Evolutionary conservation across 2,113 vertebrate species (phyloP).

Genomic region (Gnathonemus echidnorhynchus): DNA sequence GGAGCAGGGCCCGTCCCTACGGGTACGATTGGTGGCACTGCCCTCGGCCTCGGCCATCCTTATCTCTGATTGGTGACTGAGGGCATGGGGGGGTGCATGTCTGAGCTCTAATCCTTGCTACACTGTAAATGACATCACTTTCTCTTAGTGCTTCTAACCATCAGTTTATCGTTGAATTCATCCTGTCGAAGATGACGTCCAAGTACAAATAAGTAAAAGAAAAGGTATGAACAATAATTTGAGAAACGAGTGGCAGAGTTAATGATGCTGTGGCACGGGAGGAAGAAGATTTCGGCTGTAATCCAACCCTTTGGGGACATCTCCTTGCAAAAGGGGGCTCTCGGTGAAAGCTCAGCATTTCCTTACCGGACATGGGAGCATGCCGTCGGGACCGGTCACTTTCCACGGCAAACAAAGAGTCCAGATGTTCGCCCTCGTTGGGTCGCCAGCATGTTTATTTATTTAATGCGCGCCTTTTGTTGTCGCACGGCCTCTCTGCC

Average conservation of each 20-base stretch:
- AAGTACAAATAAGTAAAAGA: not conserved
- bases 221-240: not conserved
- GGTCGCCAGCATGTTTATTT: not conserved
- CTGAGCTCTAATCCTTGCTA: slow-evolving; percentile 74
- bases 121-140: slow-evolving; percentile 11
- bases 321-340: not conserved
- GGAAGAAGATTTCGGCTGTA: not conserved
- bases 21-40: slow-evolving; percentile 66
- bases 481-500: not conserved
- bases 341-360: not conserved
- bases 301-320: not conserved
- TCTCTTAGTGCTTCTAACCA: not conserved
- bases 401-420: not conserved
- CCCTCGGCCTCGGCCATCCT: slow-evolving; percentile 20
- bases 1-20: slow-evolving; percentile 68
- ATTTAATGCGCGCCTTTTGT: not conserved
- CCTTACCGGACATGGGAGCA: not conserved
- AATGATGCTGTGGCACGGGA: not conserved
- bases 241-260: not conserved
- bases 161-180: not conserved
- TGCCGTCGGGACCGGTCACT: not conserved
- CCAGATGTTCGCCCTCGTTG: not conserved
- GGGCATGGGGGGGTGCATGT: slow-evolving; percentile 68
- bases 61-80: slow-evolving; percentile 67
- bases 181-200: not conserved